phyloP scores from a whole-genome alignment of 2,797 vertebrate species.

The Sebastes oblongus region DNA sequence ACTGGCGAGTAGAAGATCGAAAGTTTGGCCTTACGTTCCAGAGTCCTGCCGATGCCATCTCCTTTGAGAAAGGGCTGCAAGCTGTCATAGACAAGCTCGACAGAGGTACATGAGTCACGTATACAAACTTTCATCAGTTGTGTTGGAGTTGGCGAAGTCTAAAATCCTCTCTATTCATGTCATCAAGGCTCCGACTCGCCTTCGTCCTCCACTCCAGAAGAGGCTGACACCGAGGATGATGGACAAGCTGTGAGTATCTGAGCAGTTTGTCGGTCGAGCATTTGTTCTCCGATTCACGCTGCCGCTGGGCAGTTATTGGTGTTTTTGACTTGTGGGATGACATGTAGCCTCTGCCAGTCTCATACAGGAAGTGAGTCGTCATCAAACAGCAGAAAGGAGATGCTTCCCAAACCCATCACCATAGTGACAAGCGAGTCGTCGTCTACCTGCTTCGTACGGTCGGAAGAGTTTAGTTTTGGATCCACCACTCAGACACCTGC shows the following conservation, averaged over 20 bases:
- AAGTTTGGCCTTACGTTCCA: slow-evolving; percentile 95
- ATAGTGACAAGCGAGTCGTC: slow-evolving; percentile 91
- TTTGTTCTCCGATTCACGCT: neutral
- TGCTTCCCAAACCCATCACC: slow-evolving; percentile 86
- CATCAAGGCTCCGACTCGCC: slow-evolving; percentile 81
- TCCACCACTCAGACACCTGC: slow-evolving; percentile 81
- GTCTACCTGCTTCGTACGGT: slow-evolving; percentile 85
- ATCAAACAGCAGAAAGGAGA: slow-evolving; percentile 92
- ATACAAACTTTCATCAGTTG: neutral
- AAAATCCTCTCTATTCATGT: slow-evolving; percentile 34
- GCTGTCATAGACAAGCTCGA: slow-evolving; percentile 87
- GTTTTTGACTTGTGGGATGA: slow-evolving; percentile 61
- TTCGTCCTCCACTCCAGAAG: slow-evolving; percentile 85
- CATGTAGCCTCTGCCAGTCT: slow-evolving; percentile 82
- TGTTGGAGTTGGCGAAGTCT: neutral
- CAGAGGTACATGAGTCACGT: slow-evolving; percentile 79
- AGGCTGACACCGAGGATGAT: slow-evolving; percentile 84
- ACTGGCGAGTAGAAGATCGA: slow-evolving; percentile 92
- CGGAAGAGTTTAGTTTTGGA: slow-evolving; percentile 83
- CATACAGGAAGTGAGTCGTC: slow-evolving; percentile 94
- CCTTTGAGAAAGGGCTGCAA: slow-evolving; percentile 90
- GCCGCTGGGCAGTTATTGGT: neutral
- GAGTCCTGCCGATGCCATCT: slow-evolving; percentile 91
- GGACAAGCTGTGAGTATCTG: slow-evolving; percentile 83
- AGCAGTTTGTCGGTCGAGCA: neutral